phyloP scores from a whole-genome alignment of 2,113 vertebrate species.

The Larimichthys crocea region DNA sequence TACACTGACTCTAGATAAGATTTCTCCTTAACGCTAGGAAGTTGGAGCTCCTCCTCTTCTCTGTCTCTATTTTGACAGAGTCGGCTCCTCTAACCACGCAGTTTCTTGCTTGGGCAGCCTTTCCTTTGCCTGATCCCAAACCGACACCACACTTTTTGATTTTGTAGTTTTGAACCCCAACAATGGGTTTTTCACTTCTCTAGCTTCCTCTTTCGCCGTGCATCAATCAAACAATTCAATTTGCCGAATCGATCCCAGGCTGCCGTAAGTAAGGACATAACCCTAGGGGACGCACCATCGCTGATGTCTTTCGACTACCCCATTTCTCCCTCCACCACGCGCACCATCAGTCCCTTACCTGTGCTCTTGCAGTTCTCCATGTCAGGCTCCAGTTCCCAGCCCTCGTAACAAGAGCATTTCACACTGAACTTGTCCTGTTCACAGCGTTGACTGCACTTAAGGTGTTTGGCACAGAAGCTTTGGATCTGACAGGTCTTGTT shows the following conservation, averaged over 20 bases:
- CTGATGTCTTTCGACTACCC: neutral
- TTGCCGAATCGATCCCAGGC: neutral
- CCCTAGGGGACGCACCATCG: neutral
- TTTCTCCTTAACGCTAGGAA: too few relatives aligned
- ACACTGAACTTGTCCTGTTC: conserved; percentile 96
- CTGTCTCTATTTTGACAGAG: neutral
- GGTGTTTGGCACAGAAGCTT: conserved; percentile 97
- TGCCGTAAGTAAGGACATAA: too few relatives aligned
- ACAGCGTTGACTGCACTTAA: conserved; percentile 97
- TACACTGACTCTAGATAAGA: too few relatives aligned
- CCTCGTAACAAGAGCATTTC: conserved; percentile 97
- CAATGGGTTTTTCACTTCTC: neutral
- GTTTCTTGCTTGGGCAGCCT: conserved; percentile 52
- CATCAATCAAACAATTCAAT: conserved; percentile 11
- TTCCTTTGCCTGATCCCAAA: conserved; percentile 37
- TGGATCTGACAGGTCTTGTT: conserved; percentile 98
- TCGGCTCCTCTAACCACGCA: conserved; percentile 40
- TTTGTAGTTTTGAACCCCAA: conserved; percentile 21
- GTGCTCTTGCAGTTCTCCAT: conserved; percentile 96
- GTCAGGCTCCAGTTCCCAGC: conserved; percentile 93
- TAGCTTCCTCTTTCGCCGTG: neutral
- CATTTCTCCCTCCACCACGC: neutral
- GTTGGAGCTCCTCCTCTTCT: neutral
- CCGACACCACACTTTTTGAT: conserved; percentile 36
- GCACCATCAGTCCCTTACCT: conserved; percentile 75